These are phyloP conservation scores for Forbesichthys agassizii DNA, from an alignment of 2,113 vertebrate genomes.

Conservation along the genomic window DNA sequence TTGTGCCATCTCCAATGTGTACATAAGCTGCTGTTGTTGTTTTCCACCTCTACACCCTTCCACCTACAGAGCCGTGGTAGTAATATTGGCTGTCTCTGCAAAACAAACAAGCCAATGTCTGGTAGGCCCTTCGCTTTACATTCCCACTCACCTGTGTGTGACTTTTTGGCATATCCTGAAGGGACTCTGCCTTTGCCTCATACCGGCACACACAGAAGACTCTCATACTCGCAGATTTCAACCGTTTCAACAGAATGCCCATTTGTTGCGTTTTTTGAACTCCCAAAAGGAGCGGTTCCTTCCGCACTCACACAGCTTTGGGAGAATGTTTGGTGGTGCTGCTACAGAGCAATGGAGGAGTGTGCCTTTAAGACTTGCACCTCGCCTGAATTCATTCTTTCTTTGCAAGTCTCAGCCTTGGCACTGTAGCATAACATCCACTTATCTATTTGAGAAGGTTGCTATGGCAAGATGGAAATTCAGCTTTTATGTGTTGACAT, in stretches of 20 bases:
- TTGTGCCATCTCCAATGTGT: not conserved
- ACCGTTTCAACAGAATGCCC: too few species aligned
- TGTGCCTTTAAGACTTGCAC: not conserved
- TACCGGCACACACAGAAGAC: not conserved
- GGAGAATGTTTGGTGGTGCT: too few species aligned
- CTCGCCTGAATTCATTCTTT: not conserved
- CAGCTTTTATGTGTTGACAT: not conserved
- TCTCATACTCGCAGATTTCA: not conserved
- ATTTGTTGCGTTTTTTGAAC: too few species aligned
- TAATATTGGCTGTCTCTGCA: not conserved
- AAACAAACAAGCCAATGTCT: not conserved
- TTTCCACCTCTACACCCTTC: not conserved
- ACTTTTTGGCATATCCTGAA: not conserved
- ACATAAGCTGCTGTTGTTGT: not conserved
- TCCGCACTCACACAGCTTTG: too few species aligned
- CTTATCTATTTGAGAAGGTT: constrained; percentile 1
- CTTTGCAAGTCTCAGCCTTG: not conserved
- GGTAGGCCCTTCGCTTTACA: not conserved
- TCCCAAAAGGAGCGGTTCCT: too few species aligned
- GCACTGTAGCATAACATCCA: not conserved
- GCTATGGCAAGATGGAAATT: not conserved
- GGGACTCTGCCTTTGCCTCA: too few species aligned
- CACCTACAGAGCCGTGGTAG: not conserved
- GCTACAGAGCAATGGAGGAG: too few species aligned
- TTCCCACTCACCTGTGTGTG: not conserved